These are phyloP conservation scores for Onychomys leucogaster DNA, from an alignment of 2,797 vertebrate species.

Conservation along the genomic window DNA sequence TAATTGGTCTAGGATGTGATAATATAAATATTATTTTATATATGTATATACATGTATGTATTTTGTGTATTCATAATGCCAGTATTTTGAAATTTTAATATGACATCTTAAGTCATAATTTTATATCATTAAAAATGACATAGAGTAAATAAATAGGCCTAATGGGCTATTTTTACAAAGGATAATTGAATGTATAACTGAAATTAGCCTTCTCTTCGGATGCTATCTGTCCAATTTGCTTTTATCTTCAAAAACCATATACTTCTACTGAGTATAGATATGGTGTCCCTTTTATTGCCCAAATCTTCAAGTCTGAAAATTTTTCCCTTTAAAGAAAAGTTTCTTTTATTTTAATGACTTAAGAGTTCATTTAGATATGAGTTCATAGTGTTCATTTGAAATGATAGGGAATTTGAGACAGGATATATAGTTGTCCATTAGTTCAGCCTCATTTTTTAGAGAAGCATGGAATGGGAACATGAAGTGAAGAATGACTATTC, in stretches of 20 bases:
- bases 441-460: not conserved
- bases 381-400: not conserved
- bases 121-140: not conserved
- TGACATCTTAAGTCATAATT: not conserved
- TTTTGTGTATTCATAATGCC: not conserved
- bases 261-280: not conserved
- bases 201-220: not conserved
- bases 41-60: too few relatives aligned
- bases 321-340: not conserved
- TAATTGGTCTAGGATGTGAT: not conserved
- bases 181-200: not conserved
- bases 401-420: not conserved
- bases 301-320: not conserved
- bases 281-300: not conserved
- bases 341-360: not conserved
- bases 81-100: not conserved
- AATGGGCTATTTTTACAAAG: not conserved
- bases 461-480: not conserved
- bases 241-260: not conserved
- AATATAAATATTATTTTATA: not conserved
- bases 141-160: not conserved
- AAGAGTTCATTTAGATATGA: not conserved
- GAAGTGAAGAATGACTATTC: not conserved
- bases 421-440: not conserved
- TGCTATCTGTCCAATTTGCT: not conserved